A percentile compares a stretch with the other conserved stretches of the same genome.
Evolutionary conservation across 2,113 vertebrate genomes (phyloP).

Genomic region (Hyla sarda): DNA sequence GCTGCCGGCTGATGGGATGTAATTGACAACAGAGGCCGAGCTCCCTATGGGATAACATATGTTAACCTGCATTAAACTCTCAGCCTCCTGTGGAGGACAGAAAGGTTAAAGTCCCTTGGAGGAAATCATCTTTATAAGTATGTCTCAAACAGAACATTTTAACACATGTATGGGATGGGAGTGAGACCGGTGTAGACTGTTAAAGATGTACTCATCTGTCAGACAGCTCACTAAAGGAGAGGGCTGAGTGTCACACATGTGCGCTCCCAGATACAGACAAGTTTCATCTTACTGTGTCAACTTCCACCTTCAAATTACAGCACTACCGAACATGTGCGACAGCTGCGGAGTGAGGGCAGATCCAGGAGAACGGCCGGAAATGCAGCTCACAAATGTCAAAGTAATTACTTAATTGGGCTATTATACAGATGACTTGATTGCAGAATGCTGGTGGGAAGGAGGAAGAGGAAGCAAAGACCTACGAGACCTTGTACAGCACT

Average conservation of each 20-base stretch:
- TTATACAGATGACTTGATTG: neutral
- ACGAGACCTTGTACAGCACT: neutral
- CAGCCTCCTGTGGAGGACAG: slow-evolving; percentile 43
- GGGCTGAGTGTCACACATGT: slow-evolving; percentile 41
- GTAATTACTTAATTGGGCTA: slow-evolving; percentile 23
- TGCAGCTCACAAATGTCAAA: neutral
- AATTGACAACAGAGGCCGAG: slow-evolving; percentile 51
- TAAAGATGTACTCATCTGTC: slow-evolving; percentile 54
- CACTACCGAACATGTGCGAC: slow-evolving; percentile 6
- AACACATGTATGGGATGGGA: slow-evolving; percentile 52
- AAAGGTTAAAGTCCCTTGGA: slow-evolving; percentile 56
- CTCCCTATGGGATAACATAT: slow-evolving; percentile 49
- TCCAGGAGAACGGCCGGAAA: neutral
- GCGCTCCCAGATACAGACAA: neutral
- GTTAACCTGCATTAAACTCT: slow-evolving; percentile 56
- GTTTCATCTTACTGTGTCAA: slow-evolving; percentile 28
- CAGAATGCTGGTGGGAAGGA: neutral
- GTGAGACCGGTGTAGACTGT: slow-evolving; percentile 14
- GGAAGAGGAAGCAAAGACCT: neutral
- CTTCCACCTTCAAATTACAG: slow-evolving; percentile 35
- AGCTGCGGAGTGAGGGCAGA: neutral
- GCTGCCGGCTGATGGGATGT: slow-evolving; percentile 38
- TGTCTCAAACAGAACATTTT: slow-evolving; percentile 52
- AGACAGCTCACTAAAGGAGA: slow-evolving; percentile 48
- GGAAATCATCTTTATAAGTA: slow-evolving; percentile 56